Evolutionary conservation across 2,888 invertebrate species (phyloP).

Genomic region (Rhamnusium bicolor): DNA sequence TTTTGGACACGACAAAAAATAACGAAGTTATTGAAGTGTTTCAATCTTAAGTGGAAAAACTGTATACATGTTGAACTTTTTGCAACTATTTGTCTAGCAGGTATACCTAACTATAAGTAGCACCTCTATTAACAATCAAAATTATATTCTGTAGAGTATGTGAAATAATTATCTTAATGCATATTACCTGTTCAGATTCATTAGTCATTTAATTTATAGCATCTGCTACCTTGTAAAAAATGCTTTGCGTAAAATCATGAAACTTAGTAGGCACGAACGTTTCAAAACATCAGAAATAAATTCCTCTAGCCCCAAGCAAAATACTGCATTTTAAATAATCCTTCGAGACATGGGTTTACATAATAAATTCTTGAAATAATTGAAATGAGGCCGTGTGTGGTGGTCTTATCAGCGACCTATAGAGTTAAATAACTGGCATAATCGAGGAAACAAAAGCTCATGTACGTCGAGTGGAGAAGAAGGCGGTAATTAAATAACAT

Average conservation of each 20-base stretch:
- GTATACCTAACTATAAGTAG: too few species aligned
- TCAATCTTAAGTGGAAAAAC: too few species aligned
- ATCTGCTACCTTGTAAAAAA: not conserved
- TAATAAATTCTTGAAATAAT: slow-evolving; percentile 23
- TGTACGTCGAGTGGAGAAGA: slow-evolving; percentile 47
- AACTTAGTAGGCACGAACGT: not conserved
- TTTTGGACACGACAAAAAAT: too few species aligned
- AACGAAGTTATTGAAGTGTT: too few species aligned
- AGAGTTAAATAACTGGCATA: slow-evolving; percentile 13
- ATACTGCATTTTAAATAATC: slow-evolving; percentile 8
- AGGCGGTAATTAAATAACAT: slow-evolving; percentile 64
- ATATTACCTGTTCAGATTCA: too few species aligned
- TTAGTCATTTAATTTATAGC: not conserved
- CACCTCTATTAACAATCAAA: too few species aligned
- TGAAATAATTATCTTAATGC: too few species aligned
- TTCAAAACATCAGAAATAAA: slow-evolving; percentile 11
- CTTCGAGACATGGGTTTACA: slow-evolving; percentile 4
- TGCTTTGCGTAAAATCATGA: not conserved
- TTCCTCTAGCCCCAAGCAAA: not conserved
- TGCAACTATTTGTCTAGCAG: too few species aligned
- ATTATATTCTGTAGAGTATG: too few species aligned
- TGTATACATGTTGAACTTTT: too few species aligned
- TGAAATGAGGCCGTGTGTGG: slow-evolving; percentile 12
- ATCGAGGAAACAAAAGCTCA: slow-evolving; percentile 28
- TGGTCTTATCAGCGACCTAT: slow-evolving; percentile 9